A percentile compares a stretch with the other conserved stretches of the same genome.
phyloP scores from a whole-genome alignment of 2,113 vertebrate genomes.

The Micronycteris hirsuta region DNA sequence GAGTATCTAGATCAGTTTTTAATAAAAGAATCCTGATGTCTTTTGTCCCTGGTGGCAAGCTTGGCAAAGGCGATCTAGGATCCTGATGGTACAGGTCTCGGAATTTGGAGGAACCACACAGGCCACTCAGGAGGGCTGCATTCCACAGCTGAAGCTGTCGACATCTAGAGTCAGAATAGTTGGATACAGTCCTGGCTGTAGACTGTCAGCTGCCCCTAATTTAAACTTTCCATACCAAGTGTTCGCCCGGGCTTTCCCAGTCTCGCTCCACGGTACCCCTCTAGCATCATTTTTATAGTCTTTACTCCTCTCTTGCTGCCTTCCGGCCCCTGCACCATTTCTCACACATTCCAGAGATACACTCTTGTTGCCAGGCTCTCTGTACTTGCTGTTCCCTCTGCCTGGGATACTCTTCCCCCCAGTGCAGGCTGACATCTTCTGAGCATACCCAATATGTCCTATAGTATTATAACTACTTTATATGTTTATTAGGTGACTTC shows the following conservation, averaged over 20 bases:
- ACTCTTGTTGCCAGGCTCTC: background rate
- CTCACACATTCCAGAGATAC: background rate
- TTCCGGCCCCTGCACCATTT: background rate
- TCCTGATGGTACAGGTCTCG: background rate
- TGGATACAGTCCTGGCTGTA: background rate
- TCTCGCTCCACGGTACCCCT: too few relatives aligned
- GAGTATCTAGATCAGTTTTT: background rate
- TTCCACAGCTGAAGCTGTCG: background rate
- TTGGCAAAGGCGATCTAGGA: background rate
- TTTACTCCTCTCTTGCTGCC: background rate
- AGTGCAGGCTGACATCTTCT: background rate
- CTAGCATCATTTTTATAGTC: background rate
- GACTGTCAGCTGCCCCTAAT: background rate
- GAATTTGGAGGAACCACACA: background rate
- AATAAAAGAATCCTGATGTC: background rate
- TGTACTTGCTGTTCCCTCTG: background rate
- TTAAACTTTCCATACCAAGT: background rate
- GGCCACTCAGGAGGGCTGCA: background rate
- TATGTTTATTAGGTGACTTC: background rate
- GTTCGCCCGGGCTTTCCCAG: background rate
- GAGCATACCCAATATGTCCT: background rate
- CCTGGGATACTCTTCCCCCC: background rate
- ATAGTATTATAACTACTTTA: background rate
- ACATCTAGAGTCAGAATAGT: background rate
- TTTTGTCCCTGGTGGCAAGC: background rate